A percentile compares a stretch with the other conserved stretches of the same genome.
Conservation (phyloP, 2,888 invertebrate genomes). For the Cylindroiulus punctatus region DNA sequence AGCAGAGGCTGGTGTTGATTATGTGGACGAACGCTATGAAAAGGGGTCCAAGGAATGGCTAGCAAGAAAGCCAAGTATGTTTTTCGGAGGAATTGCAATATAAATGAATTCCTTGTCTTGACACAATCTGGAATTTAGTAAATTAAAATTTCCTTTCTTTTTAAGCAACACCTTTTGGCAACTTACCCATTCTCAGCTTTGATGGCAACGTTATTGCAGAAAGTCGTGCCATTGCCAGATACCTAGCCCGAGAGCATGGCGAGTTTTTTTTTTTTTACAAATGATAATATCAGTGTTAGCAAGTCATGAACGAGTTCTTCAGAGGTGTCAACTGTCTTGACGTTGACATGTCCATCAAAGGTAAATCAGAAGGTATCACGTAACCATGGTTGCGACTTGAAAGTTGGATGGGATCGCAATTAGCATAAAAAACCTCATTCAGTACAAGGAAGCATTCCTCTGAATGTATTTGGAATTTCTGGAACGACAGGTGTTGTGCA, state of each 20-base stretch:
- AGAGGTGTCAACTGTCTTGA: too few species aligned
- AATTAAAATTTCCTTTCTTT: neutral
- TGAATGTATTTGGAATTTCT: too few species aligned
- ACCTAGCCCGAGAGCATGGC: slow-evolving; percentile 60
- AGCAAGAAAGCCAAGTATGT: slow-evolving; percentile 49
- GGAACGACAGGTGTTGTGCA: too few species aligned
- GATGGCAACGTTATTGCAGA: slow-evolving; percentile 59
- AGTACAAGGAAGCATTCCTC: too few species aligned
- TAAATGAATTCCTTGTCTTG: neutral
- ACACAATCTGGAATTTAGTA: neutral
- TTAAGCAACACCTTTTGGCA: slow-evolving; percentile 39
- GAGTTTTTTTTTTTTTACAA: too few species aligned
- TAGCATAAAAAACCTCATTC: too few species aligned
- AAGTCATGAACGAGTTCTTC: too few species aligned
- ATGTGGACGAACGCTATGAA: slow-evolving; percentile 50
- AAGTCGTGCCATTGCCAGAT: slow-evolving; percentile 59
- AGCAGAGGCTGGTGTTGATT: slow-evolving; percentile 53
- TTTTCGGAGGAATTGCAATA: neutral
- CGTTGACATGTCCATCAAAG: too few species aligned
- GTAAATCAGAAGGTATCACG: too few species aligned
- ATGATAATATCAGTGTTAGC: too few species aligned
- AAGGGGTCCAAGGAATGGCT: slow-evolving; percentile 55
- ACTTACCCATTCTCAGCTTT: slow-evolving; percentile 59
- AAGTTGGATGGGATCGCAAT: too few species aligned
- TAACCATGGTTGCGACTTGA: too few species aligned